Conservation (phyloP, 2,888 invertebrate species). For the Polydrusus cervinus region DNA sequence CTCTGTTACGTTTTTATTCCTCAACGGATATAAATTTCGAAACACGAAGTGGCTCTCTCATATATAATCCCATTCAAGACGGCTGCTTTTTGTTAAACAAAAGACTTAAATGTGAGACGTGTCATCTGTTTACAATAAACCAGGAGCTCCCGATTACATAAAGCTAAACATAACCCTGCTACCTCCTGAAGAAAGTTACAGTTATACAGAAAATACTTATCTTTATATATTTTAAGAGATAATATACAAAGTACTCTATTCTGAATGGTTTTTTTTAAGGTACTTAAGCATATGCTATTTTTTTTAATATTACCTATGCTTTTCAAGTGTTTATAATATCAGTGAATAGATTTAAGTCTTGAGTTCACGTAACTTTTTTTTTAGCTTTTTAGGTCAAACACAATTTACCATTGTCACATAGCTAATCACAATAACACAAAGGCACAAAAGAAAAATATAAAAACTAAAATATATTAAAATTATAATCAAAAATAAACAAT, state of each 20-base stretch:
- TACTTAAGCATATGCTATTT: no score
- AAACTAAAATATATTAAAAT: no score
- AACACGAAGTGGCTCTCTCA: conserved; percentile 34
- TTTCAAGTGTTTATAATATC: no score
- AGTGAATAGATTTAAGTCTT: no score
- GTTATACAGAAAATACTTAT: conserved; percentile 5
- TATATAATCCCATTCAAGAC: conserved; percentile 31
- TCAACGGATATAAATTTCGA: conserved; percentile 42
- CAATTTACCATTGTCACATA: no score
- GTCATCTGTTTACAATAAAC: conserved; percentile 34
- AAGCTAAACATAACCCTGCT: not conserved
- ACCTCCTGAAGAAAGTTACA: not conserved
- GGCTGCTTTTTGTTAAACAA: conserved; percentile 33
- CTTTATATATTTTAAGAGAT: conserved; percentile 5
- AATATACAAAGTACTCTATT: not conserved
- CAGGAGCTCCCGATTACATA: conserved; percentile 12
- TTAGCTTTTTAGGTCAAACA: no score
- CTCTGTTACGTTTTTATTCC: conserved; percentile 49
- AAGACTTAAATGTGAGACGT: conserved; percentile 30
- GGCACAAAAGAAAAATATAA: no score
- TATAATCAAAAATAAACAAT: no score
- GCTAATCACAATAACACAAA: no score
- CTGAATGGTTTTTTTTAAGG: no score
- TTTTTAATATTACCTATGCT: no score
- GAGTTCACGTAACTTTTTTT: no score